Base-by-base conservation (phyloP, 2,113 vertebrate genomes). In the Gasterosteus aculeatus region DNA sequence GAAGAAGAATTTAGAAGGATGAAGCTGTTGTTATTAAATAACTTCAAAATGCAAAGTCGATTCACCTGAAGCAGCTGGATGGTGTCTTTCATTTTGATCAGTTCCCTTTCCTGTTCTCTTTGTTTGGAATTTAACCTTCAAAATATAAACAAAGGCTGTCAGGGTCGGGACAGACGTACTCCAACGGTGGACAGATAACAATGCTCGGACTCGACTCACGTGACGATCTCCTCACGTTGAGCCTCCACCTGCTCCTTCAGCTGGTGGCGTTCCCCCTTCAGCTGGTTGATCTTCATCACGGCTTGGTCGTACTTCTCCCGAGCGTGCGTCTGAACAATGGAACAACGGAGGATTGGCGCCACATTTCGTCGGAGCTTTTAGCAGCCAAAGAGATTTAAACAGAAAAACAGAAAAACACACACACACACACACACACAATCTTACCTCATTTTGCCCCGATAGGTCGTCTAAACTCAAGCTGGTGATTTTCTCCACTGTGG, bases 41-140 rank as follows among this genome's bases (percentile, higher is more conserved):
- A 26, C 22, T 26, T 8, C 16, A 1, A 14, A 56, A 3, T 18
- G 16, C 11, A 10, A 39, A 57, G 38, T 1, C 35, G 44, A 53
- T 41, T 54, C 64, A 95, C 94, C 92, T 94, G 73, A 2, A 93
- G 82, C 19, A 94, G 89, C 31, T 92, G 90, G 22, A 84, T 26
- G 16, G 53, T 15, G 65, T 95, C 93, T 51, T 68, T 84, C 26
- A 80, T 22, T 78, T 79, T 90, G 44, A 72, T 42, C 57, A 89
- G 73, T 39, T 92, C 89, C 2, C 90, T 81, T 2, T 93, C 81
- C 46, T 11, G 7, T 51, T 92, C 85, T 88, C 82, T 77, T 11
- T 87, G 1, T 51, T 65, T 88, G 41, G 68, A 38, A 0, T 67
- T 91, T 2, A 94, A 71, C 38, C 94, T 56, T 93, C 9, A 61